Evolutionary conservation across 2,888 invertebrate genomes (phyloP).

Genomic region (Griposia aprilina): DNA sequence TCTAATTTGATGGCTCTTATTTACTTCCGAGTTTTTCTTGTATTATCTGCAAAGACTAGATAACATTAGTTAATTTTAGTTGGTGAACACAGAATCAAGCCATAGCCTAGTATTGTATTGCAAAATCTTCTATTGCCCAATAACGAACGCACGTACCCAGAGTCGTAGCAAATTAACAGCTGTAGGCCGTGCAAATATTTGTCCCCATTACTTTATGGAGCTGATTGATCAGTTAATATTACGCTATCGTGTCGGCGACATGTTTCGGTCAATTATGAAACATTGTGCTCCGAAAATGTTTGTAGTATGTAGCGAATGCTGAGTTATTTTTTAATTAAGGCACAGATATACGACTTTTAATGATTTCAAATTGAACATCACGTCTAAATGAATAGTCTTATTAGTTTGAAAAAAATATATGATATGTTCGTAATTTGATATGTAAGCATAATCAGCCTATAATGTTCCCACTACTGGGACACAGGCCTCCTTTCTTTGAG

Average conservation of each 20-base stretch:
- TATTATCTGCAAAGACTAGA: background rate
- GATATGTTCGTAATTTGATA: too few species aligned
- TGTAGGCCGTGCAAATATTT: constrained; percentile 46
- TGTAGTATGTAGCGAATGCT: background rate
- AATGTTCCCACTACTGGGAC: too few species aligned
- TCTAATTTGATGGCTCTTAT: background rate
- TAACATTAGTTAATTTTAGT: background rate
- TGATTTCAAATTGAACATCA: too few species aligned
- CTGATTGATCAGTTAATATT: constrained; percentile 40
- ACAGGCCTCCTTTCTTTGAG: too few species aligned
- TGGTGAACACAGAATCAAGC: background rate
- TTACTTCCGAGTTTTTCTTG: background rate
- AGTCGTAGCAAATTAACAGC: constrained; percentile 26
- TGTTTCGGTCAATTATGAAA: constrained; percentile 4
- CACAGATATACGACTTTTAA: too few species aligned
- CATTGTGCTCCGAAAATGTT: background rate
- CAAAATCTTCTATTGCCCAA: constrained; percentile 4
- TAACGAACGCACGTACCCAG: constrained; percentile 18
- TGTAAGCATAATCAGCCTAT: too few species aligned
- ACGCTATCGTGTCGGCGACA: background rate
- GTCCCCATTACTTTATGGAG: constrained; percentile 48
- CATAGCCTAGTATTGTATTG: background rate
- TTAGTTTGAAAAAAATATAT: too few species aligned
- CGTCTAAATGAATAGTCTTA: too few species aligned
- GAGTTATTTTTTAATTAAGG: background rate